phyloP scores from a whole-genome alignment of 2,797 vertebrate genomes.

The Hemibagrus guttatus region DNA sequence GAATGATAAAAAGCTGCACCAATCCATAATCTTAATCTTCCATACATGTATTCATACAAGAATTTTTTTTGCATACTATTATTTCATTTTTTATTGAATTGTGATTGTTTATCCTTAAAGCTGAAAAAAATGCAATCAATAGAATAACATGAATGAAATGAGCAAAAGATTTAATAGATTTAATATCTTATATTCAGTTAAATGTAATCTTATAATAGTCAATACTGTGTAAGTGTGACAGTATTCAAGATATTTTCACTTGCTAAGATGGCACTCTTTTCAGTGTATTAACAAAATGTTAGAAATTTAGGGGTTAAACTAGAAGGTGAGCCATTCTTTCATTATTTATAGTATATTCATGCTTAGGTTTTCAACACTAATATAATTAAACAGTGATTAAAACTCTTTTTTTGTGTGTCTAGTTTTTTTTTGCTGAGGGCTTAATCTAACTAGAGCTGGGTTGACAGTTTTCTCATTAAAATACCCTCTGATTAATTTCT shows the following conservation, averaged over 20 bases:
- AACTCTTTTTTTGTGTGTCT: background rate
- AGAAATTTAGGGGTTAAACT: background rate
- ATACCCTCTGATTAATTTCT: background rate
- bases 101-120: background rate
- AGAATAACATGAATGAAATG: background rate
- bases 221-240: background rate
- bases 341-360: background rate
- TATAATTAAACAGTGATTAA: background rate
- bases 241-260: background rate
- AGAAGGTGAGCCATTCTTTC: background rate
- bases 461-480: background rate
- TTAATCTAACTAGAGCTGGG: background rate
- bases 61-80: background rate
- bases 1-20: background rate
- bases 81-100: background rate
- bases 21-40: background rate
- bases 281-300: background rate
- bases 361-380: background rate
- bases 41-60: background rate
- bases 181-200: background rate
- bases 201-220: background rate
- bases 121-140: too few species aligned
- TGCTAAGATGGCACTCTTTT: too few species aligned
- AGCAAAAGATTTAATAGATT: background rate
- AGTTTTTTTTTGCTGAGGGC: background rate